Conservation (phyloP, 2,888 invertebrate species). For the Holacanthella duospinosa region DNA sequence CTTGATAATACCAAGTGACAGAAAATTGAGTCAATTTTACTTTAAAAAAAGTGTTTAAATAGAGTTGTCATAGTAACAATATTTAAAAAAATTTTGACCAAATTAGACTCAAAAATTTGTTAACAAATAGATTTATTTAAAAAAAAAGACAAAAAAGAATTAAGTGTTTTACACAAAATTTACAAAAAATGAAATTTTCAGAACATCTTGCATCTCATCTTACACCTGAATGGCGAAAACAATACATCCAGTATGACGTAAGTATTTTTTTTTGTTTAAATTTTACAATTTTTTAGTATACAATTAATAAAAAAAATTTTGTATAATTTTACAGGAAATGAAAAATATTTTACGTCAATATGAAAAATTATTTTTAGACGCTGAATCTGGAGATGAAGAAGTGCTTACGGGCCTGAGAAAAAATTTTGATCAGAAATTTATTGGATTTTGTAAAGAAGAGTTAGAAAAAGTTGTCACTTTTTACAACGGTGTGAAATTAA, state of each 20-base stretch:
- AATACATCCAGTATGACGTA: conserved; percentile 40
- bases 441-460: conserved; percentile 45
- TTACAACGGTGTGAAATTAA: conserved; percentile 33
- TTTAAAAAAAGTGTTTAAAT: no score
- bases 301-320: no score
- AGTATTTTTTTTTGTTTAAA: neutral
- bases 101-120: no score
- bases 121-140: no score
- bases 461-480: conserved; percentile 47
- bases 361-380: neutral
- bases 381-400: neutral
- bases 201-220: conserved; percentile 51
- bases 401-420: neutral
- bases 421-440: conserved; percentile 44
- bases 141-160: no score
- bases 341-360: neutral
- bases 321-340: conserved; percentile 11
- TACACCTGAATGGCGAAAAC: conserved; percentile 54
- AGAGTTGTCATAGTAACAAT: no score
- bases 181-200: conserved; percentile 53
- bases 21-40: no score
- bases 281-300: neutral
- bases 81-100: no score
- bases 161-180: no score
- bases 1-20: no score